These are phyloP conservation scores for Dysdera silvatica DNA, from an alignment of 1,140 invertebrate genomes.

Conservation along the genomic window DNA sequence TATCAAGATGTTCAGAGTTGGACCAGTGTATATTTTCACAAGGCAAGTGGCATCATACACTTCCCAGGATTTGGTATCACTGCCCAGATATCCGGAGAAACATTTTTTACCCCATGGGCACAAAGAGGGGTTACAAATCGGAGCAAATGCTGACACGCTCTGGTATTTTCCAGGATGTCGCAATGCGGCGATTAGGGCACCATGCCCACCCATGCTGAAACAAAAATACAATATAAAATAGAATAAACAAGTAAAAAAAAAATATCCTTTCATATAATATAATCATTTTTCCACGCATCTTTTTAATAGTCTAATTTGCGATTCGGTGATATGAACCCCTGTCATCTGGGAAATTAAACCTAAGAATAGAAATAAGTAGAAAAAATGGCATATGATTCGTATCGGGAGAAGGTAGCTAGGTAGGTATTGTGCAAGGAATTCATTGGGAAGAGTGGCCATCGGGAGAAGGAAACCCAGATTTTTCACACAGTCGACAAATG, in stretches of 20 bases:
- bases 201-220: slow-evolving; percentile 90
- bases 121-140: slow-evolving; percentile 80
- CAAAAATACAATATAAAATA: slow-evolving; percentile 27
- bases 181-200: slow-evolving; percentile 81
- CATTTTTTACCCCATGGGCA: slow-evolving; percentile 84
- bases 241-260: no score
- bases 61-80: slow-evolving; percentile 56
- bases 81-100: slow-evolving; percentile 78
- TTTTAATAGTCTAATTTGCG: no score
- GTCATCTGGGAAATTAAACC: no score
- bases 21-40: slow-evolving; percentile 73
- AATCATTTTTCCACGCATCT: no score
- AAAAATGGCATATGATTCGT: no score
- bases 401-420: no score
- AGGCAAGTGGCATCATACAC: slow-evolving; percentile 83
- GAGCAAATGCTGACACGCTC: slow-evolving; percentile 92
- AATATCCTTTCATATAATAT: not conserved
- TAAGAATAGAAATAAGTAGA: no score
- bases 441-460: no score
- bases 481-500: no score
- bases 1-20: slow-evolving; percentile 71
- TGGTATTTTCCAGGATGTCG: slow-evolving; percentile 85
- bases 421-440: no score
- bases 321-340: no score
- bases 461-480: no score